These are phyloP conservation scores for Puffinus mauretanicus DNA, from an alignment of 2,113 vertebrate species.

Conservation along the genomic window DNA sequence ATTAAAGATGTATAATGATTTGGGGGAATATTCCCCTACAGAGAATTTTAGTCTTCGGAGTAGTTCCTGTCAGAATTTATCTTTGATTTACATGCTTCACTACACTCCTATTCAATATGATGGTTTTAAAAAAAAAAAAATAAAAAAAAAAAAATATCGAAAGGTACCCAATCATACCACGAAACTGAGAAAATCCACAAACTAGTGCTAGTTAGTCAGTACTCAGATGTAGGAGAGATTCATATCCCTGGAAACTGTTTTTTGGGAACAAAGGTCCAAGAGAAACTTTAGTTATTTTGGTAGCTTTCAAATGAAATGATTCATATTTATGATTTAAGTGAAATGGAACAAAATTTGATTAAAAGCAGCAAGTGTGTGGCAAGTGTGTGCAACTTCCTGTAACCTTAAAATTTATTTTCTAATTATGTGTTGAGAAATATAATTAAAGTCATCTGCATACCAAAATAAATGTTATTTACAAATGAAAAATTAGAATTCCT, in stretches of 20 bases:
- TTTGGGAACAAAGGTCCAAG: background rate
- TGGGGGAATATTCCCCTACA: background rate
- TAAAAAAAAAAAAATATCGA: background rate
- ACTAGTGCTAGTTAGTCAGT: background rate
- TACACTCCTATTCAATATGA: background rate
- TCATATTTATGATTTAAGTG: constrained; percentile 28
- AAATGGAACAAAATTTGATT: constrained; percentile 58
- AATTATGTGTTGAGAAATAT: constrained; percentile 45
- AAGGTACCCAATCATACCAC: background rate
- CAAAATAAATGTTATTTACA: constrained; percentile 66
- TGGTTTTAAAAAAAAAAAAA: background rate
- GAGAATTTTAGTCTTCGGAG: background rate
- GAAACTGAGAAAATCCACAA: background rate
- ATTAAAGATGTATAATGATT: background rate
- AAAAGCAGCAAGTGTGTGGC: constrained; percentile 39
- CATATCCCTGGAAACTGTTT: background rate
- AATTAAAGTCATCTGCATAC: constrained; percentile 56
- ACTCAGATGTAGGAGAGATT: background rate
- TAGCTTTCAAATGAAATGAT: constrained; percentile 5
- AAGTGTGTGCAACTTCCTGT: constrained; percentile 39
- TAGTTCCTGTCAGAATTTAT: background rate
- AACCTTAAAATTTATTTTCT: constrained; percentile 53
- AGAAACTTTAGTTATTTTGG: background rate
- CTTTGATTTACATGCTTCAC: background rate
- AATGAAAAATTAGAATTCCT: constrained; percentile 47